Conservation (phyloP, 2,113 vertebrate genomes). For the Xenus cinereus region DNA sequence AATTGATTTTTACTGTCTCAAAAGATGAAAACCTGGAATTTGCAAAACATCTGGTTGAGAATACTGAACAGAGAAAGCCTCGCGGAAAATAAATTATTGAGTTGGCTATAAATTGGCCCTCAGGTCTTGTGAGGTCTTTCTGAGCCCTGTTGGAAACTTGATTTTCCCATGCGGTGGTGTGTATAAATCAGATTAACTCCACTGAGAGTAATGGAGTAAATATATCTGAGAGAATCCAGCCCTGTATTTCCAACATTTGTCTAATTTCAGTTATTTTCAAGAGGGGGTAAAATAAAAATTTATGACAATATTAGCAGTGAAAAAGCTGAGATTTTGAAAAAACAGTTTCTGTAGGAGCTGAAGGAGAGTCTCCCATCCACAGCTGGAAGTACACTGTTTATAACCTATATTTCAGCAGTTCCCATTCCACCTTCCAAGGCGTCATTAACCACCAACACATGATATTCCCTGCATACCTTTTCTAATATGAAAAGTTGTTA, state of each 20-base stretch:
- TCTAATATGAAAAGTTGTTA: background rate
- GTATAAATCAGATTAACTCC: constrained; percentile 13
- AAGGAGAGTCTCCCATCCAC: background rate
- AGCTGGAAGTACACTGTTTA: background rate
- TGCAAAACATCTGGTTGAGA: background rate
- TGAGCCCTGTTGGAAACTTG: background rate
- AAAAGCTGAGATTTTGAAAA: background rate
- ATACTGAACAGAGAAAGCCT: background rate
- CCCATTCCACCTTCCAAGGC: background rate
- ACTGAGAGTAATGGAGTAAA: background rate
- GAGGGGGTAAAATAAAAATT: background rate
- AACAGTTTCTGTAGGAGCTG: background rate
- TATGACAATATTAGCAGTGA: background rate
- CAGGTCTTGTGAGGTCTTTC: background rate
- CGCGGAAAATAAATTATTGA: background rate
- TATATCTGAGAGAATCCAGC: background rate
- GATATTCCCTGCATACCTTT: background rate
- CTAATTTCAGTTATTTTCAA: background rate
- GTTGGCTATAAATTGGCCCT: background rate
- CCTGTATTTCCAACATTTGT: background rate
- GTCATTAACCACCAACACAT: accelerated
- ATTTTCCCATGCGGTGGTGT: background rate
- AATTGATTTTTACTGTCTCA: background rate
- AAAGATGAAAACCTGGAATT: constrained; percentile 7
- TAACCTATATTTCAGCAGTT: background rate